phyloP scores from a whole-genome alignment of 2,113 vertebrate genomes.

The Campylomormyrus tamandua region DNA sequence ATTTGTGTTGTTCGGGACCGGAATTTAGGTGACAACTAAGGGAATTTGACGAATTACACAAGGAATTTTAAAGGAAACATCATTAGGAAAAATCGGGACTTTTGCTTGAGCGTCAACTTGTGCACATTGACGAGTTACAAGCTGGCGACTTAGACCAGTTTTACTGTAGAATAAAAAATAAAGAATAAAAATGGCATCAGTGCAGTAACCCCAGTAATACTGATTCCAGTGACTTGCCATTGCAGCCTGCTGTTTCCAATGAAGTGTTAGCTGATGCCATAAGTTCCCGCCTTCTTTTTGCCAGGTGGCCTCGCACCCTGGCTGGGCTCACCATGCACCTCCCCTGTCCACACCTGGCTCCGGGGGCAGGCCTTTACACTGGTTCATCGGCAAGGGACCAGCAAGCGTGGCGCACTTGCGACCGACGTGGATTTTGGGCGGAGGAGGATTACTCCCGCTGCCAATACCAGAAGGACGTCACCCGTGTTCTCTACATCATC shows the following conservation, averaged over 20 bases:
- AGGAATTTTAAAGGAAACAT: no score
- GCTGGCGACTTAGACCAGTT: no score
- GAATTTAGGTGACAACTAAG: no score
- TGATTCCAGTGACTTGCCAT: background rate
- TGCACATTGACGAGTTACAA: no score
- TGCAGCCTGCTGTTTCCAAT: background rate
- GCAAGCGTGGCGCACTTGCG: conserved; percentile 81
- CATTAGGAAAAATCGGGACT: no score
- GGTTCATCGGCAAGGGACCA: conserved; percentile 74
- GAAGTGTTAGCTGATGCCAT: background rate
- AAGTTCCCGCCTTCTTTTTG: conserved; percentile 10
- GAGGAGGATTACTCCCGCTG: conserved; percentile 89
- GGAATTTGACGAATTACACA: no score
- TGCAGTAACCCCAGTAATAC: background rate
- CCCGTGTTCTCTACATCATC: conserved; percentile 86
- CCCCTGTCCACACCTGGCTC: conserved; percentile 74
- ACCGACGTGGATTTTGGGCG: conserved; percentile 80
- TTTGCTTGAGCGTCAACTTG: no score
- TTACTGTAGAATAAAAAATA: background rate
- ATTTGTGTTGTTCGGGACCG: no score
- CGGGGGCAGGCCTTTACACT: conserved; percentile 73
- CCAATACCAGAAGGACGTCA: conserved; percentile 92
- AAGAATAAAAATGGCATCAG: background rate
- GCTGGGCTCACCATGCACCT: conserved; percentile 85
- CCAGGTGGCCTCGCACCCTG: conserved; percentile 88